Conservation (phyloP, 2,797 vertebrate species). For the Pangasius mekongensis region DNA sequence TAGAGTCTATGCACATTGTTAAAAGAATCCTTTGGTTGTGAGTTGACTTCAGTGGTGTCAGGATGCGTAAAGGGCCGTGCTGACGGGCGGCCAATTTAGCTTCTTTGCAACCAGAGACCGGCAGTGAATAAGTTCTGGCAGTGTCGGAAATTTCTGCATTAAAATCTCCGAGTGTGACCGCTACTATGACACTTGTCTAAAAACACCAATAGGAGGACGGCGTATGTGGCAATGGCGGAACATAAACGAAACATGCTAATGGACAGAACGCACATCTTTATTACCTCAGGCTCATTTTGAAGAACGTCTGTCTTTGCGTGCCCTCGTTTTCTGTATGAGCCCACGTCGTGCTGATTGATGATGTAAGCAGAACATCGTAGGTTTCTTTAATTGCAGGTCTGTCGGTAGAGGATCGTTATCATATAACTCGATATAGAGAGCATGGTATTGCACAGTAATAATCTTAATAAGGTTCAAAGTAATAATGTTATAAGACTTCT, state of each 20-base stretch:
- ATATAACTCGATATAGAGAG: neutral
- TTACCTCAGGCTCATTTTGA: neutral
- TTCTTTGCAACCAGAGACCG: neutral
- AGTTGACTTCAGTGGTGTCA: neutral
- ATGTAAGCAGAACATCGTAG: too few relatives aligned
- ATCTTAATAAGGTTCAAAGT: neutral
- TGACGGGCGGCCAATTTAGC: neutral
- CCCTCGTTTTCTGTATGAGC: too few relatives aligned
- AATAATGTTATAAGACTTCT: neutral
- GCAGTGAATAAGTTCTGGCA: neutral
- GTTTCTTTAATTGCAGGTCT: too few relatives aligned
- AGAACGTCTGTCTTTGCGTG: neutral
- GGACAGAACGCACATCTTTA: neutral
- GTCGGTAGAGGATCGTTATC: neutral
- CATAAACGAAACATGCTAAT: neutral
- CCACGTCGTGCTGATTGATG: too few relatives aligned
- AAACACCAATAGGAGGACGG: neutral
- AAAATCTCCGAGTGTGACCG: neutral
- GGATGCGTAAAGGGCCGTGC: neutral
- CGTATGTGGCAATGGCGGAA: neutral
- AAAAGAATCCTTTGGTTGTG: neutral
- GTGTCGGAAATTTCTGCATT: neutral
- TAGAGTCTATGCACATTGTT: neutral
- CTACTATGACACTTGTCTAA: neutral
- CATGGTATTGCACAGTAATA: neutral